Base-by-base conservation (phyloP, 2,888 invertebrate genomes). In the Stictocephala bisonia region DNA sequence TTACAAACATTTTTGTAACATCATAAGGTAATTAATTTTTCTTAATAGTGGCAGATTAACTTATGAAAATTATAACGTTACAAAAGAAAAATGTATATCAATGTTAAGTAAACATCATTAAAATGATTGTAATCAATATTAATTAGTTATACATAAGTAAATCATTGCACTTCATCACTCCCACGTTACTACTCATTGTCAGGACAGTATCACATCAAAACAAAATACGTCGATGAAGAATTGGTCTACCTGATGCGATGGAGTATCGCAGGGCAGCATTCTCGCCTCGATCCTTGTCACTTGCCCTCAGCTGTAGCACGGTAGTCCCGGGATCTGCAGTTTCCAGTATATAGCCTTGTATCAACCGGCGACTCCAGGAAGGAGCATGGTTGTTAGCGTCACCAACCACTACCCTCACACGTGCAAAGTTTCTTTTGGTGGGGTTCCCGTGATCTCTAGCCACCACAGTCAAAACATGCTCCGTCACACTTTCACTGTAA, bases 381-480 rank as follows among this genome's bases (percentile, higher is more conserved):
- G 97, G 97, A 74, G 91, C 87, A 84, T 95, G 94, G 84, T 96
- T 96, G 85, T 96, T 97, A 79, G 92, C 91, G 85, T 95, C 96
- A 82, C 90, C 90, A 51, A 97, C 93, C 76, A 89, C 89, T 44
- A 94, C 89, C 50, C 89, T 85, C 7, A 96, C 91, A 79, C 95
- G 88, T 24, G 95, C 93, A 83, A 91, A 93, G 81, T 94, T 93
- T 2, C 93, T 86, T 80, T 94, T 91, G 0, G 95, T 91, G 13
- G 93, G 94, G 11, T 93, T 93, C 3, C 95, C 95, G 79, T 93
- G 91, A 84, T 96, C 96, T 78, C 93, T 90, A 35, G 93, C 96
- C 89, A 94, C 93, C 53, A 96, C 92, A 1, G 94, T 94, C 74
- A 97, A 84, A 77, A 93, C 87, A 85, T 97, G 96, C 69, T 91